phyloP scores from a whole-genome alignment of 2,888 invertebrate species.

The Chymomyza amoena region DNA sequence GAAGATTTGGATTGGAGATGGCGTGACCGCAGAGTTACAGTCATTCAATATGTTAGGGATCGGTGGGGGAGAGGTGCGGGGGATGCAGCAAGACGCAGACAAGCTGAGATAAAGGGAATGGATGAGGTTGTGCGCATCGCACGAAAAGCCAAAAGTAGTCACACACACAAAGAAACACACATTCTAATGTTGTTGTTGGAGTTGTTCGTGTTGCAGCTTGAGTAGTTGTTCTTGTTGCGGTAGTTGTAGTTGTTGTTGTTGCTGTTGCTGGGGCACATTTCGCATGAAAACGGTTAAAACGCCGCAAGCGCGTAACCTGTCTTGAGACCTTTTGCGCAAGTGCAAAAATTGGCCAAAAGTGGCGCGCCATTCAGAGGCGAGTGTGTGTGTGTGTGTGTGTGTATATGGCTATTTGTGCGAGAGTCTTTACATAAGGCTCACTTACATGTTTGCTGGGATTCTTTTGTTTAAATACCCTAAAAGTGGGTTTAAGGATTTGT shows the following conservation, averaged over 20 bases:
- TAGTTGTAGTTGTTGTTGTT: neutral
- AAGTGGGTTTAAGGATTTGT: neutral
- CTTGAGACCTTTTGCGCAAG: constrained; percentile 75
- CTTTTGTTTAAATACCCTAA: neutral
- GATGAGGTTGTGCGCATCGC: neutral
- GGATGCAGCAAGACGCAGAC: neutral
- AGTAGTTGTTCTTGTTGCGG: constrained; percentile 25
- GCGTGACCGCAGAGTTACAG: constrained; percentile 55
- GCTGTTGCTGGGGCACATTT: constrained; percentile 17
- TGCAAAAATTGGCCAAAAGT: constrained; percentile 69
- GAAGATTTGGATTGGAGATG: constrained; percentile 36
- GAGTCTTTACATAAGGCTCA: neutral
- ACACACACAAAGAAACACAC: neutral
- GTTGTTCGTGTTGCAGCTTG: constrained; percentile 17
- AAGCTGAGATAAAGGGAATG: neutral
- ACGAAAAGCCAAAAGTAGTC: neutral
- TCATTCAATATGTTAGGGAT: neutral
- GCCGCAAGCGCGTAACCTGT: constrained; percentile 74
- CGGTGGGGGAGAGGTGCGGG: constrained; percentile 1
- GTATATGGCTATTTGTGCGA: neutral
- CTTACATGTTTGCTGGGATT: neutral
- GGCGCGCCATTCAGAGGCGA: constrained; percentile 16
- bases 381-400: neutral
- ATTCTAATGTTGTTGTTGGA: constrained; percentile 6
- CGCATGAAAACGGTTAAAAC: constrained; percentile 69